Percentiles rank a stretch among this genome's conserved stretches.
Evolutionary conservation across 2,888 invertebrate genomes (phyloP).

Genomic region (Pediacus dermestoides): DNA sequence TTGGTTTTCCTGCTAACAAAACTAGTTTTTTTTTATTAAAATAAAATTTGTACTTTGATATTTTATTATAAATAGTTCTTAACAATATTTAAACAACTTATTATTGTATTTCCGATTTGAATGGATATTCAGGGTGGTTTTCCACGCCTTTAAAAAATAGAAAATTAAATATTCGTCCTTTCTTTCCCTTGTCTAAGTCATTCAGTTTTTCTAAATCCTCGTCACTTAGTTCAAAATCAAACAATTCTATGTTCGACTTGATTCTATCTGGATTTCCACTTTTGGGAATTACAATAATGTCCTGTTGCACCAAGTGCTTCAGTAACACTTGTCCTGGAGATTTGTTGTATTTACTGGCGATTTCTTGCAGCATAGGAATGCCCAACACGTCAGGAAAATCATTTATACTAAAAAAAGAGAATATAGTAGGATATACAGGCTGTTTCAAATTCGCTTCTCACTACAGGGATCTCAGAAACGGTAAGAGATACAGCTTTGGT

Average conservation of each 20-base stretch:
- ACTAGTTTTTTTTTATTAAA: conserved; percentile 3
- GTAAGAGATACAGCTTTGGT: too few relatives aligned
- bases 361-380: conserved; percentile 56
- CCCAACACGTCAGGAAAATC: conserved; percentile 61
- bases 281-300: conserved; percentile 73
- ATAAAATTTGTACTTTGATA: too few relatives aligned
- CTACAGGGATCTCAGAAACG: too few relatives aligned
- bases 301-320: conserved; percentile 65
- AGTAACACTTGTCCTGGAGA: conserved; percentile 69
- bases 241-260: conserved; percentile 65
- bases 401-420: too few relatives aligned
- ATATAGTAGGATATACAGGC: too few relatives aligned
- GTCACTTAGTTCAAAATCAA: conserved; percentile 58
- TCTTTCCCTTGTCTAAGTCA: conserved; percentile 59
- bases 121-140: conserved; percentile 69
- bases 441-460: too few relatives aligned
- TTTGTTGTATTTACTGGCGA: conserved; percentile 59
- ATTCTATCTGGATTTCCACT: conserved; percentile 68
- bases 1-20: background rate
- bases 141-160: conserved; percentile 65
- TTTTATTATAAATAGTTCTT: too few relatives aligned
- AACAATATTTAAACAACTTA: too few relatives aligned
- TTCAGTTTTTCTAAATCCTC: conserved; percentile 56
- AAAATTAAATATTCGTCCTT: conserved; percentile 67
- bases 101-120: too few relatives aligned